These are phyloP conservation scores for Nerophis lumbriciformis DNA, from an alignment of 2,113 vertebrate species.

Conservation along the genomic window DNA sequence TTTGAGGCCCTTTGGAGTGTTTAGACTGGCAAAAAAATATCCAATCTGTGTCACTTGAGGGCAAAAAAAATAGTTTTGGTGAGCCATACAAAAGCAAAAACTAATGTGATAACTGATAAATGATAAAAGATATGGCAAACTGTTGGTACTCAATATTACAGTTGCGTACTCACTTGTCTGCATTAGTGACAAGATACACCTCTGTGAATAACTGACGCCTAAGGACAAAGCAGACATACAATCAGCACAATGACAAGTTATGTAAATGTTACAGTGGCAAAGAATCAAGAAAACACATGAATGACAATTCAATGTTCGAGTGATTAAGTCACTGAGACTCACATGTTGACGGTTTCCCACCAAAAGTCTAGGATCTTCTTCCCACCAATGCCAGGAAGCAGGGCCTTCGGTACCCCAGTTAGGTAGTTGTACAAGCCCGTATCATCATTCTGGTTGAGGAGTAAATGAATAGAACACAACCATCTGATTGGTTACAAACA, in stretches of 20 bases:
- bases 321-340: constrained; percentile 23
- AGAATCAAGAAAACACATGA: background rate
- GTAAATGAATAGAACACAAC: background rate
- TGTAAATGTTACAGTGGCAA: background rate
- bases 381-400: constrained; percentile 77
- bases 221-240: constrained; percentile 3
- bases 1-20: no score
- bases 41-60: no score
- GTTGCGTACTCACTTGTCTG: constrained; percentile 74
- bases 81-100: no score
- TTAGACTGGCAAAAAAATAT: no score
- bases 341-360: constrained; percentile 81
- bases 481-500: no score
- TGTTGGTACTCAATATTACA: background rate
- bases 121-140: no score
- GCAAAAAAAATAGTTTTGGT: no score
- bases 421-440: constrained; percentile 73
- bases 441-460: constrained; percentile 66
- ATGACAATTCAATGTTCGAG: background rate
- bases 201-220: constrained; percentile 79
- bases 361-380: constrained; percentile 82
- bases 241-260: background rate
- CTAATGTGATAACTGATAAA: no score
- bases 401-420: constrained; percentile 72
- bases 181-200: constrained; percentile 79